These are phyloP conservation scores for Tridacna gigas DNA, from an alignment of 2,888 invertebrate species.

Conservation along the genomic window DNA sequence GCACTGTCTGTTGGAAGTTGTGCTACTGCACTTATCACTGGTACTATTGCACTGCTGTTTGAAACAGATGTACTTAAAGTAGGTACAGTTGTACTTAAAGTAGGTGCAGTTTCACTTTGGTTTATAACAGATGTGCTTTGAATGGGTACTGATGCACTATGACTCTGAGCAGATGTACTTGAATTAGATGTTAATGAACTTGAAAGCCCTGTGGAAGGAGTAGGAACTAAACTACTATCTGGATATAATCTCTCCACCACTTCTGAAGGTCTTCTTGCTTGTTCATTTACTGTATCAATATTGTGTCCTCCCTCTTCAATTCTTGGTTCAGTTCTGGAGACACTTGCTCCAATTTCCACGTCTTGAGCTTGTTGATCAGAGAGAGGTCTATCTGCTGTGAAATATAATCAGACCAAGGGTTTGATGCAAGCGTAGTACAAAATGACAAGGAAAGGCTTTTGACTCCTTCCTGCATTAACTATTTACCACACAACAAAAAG, in stretches of 20 bases:
- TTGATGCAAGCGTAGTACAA: too few relatives aligned
- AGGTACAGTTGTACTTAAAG: slow-evolving; percentile 1
- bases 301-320: too few relatives aligned
- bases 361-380: too few relatives aligned
- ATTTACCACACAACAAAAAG: too few relatives aligned
- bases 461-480: too few relatives aligned
- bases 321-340: too few relatives aligned
- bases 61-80: not conserved
- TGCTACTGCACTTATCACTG: not conserved
- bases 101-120: not conserved
- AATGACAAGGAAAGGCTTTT: too few relatives aligned
- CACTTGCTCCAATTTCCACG: too few relatives aligned
- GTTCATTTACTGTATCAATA: not conserved
- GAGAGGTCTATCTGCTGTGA: too few relatives aligned
- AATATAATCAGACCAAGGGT: too few relatives aligned
- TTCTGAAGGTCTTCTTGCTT: not conserved
- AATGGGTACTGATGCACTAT: slow-evolving; percentile 1
- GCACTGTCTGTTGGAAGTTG: not conserved
- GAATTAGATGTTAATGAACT: not conserved
- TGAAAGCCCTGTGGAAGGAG: not conserved
- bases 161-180: not conserved
- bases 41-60: not conserved
- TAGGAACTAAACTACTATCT: not conserved
- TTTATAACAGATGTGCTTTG: not conserved
- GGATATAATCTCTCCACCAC: not conserved